A percentile compares a stretch with the other conserved stretches of the same genome.
Conservation (phyloP, 2,888 invertebrate species). For the Allolobophora icterica region DNA sequence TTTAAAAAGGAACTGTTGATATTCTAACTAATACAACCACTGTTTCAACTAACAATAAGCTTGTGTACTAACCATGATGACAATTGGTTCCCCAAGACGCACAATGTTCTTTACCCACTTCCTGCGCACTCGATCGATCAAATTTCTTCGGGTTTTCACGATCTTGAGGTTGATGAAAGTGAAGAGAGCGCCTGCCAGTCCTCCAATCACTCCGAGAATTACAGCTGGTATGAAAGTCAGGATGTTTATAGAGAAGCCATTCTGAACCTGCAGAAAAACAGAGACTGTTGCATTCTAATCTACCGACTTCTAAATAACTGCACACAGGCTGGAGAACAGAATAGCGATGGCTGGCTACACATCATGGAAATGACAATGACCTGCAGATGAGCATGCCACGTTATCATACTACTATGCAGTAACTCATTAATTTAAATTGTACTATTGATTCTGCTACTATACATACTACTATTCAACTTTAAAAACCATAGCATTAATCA, state of each 20-base stretch:
- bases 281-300: not conserved
- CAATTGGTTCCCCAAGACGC: constrained; percentile 46
- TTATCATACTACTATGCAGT: not conserved
- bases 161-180: constrained; percentile 66
- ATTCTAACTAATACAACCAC: not conserved
- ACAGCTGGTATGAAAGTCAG: constrained; percentile 64
- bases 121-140: constrained; percentile 57
- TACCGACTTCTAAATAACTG: too few species aligned
- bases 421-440: not conserved
- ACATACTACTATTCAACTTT: too few species aligned
- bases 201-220: constrained; percentile 64
- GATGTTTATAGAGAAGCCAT: constrained; percentile 61
- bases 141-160: constrained; percentile 58
- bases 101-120: constrained; percentile 34
- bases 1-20: not conserved
- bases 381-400: not conserved
- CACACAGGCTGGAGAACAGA: not conserved
- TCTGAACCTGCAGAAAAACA: constrained; percentile 53
- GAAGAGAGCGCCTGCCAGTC: constrained; percentile 64
- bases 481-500: too few species aligned
- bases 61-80: constrained; percentile 48
- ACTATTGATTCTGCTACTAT: not conserved
- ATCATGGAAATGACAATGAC: not conserved
- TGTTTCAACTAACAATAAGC: not conserved
- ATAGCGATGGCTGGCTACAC: not conserved